Conservation (phyloP, 2,888 invertebrate species). For the Marasmarcha lunaedactyla region DNA sequence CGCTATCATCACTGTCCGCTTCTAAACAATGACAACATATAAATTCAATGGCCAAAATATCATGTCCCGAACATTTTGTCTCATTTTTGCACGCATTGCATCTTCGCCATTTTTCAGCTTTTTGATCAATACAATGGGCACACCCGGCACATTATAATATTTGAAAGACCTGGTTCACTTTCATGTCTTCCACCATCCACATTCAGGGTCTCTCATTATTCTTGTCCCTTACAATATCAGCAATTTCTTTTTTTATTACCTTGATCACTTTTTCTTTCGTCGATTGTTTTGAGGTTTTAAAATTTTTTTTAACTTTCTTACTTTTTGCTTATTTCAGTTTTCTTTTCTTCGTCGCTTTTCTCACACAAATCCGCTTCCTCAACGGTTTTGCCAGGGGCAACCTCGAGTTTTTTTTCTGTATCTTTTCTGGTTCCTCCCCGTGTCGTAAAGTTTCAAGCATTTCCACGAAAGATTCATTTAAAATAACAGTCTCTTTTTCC, state of each 20-base stretch:
- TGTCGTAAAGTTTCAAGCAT: not conserved
- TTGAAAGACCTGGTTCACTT: conserved; percentile 2
- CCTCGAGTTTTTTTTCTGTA: not conserved
- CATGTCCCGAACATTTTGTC: conserved; percentile 1
- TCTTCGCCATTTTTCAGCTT: not conserved
- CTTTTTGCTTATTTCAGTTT: not conserved
- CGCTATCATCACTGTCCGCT: conserved; percentile 5
- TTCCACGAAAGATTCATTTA: not conserved
- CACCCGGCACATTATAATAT: conserved; percentile 4
- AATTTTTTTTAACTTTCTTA: not conserved
- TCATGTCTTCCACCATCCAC: not conserved
- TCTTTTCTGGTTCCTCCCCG: not conserved
- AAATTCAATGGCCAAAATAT: not conserved
- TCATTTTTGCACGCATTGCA: not conserved
- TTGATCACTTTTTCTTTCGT: not conserved
- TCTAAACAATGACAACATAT: conserved; percentile 3
- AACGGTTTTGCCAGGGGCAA: not conserved
- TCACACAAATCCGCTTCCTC: not conserved
- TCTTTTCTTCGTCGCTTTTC: not conserved
- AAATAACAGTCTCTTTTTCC: not conserved
- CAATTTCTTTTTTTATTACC: not conserved
- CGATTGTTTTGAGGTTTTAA: not conserved
- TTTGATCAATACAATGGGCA: conserved; percentile 2
- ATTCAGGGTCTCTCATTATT: not conserved
- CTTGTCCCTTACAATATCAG: not conserved